Conservation (phyloP, 2,113 vertebrate species). For the Rattus rattus region DNA sequence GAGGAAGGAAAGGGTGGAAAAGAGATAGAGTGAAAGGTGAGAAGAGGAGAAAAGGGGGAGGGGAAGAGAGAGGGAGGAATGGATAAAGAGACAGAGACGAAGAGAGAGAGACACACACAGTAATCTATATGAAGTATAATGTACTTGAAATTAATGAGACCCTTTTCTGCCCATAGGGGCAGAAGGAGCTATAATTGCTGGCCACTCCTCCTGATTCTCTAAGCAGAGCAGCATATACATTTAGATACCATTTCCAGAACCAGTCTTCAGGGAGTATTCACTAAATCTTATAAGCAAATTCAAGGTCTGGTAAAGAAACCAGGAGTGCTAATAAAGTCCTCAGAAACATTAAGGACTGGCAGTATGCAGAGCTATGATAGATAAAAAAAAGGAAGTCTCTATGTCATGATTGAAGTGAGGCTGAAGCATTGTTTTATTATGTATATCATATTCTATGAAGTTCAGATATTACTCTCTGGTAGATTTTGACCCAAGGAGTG, state of each 20-base stretch:
- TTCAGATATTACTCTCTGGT: not conserved
- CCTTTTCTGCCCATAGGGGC: not conserved
- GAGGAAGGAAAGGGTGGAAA: not conserved
- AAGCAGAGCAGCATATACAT: not conserved
- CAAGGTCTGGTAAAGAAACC: not conserved
- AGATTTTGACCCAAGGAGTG: not conserved
- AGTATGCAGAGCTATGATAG: constrained; percentile 10
- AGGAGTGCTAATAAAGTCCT: not conserved
- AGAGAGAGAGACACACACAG: no score
- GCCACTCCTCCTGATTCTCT: not conserved
- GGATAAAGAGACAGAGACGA: no score
- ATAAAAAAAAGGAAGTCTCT: constrained; percentile 17
- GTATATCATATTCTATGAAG: not conserved
- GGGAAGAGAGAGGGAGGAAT: not conserved
- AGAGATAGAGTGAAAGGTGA: no score
- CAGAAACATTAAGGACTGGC: not conserved
- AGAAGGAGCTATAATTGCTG: not conserved
- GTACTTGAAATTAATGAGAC: not conserved
- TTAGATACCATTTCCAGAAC: not conserved
- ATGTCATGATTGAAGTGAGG: not conserved
- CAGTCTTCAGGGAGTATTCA: not conserved
- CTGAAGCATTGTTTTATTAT: constrained; percentile 31
- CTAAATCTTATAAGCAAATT: not conserved
- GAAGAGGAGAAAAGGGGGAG: not conserved
- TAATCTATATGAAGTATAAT: not conserved